Evolutionary conservation across 2,888 invertebrate species (phyloP).

Genomic region (Dromius quadrimaculatus): DNA sequence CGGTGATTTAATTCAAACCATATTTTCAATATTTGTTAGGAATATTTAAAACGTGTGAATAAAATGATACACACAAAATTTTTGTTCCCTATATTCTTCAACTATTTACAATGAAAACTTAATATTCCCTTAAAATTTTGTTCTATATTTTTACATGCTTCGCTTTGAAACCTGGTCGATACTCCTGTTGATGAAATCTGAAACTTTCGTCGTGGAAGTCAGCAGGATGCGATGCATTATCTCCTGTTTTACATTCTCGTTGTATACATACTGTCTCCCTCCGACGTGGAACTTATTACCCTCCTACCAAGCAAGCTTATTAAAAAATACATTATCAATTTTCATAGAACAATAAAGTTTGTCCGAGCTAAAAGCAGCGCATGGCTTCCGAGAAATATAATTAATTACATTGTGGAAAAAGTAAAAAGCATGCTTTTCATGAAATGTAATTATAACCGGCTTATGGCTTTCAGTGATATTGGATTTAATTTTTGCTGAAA

Average conservation of each 20-base stretch:
- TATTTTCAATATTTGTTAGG: no score
- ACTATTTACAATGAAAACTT: no score
- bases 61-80: no score
- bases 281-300: not conserved
- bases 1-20: no score
- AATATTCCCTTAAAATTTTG: no score
- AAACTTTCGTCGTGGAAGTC: constrained; percentile 32
- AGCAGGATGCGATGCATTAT: constrained; percentile 49
- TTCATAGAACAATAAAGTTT: constrained; percentile 47
- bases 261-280: not conserved
- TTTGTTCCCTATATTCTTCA: no score
- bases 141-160: no score
- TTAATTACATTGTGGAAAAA: constrained; percentile 32
- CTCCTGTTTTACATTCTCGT: constrained; percentile 43
- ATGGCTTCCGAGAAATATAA: constrained; percentile 20
- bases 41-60: no score
- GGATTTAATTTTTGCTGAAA: constrained; percentile 14
- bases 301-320: constrained; percentile 15
- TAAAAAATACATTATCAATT: constrained; percentile 49
- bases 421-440: constrained; percentile 20
- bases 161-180: constrained; percentile 28
- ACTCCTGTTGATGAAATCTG: constrained; percentile 28
- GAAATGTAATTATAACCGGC: constrained; percentile 20
- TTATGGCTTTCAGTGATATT: constrained; percentile 21
- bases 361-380: constrained; percentile 31